Evolutionary conservation across 37 sponge, comb jelly and placozoan genomes (phyloP).

Genomic region (Tethya wilhelma): DNA sequence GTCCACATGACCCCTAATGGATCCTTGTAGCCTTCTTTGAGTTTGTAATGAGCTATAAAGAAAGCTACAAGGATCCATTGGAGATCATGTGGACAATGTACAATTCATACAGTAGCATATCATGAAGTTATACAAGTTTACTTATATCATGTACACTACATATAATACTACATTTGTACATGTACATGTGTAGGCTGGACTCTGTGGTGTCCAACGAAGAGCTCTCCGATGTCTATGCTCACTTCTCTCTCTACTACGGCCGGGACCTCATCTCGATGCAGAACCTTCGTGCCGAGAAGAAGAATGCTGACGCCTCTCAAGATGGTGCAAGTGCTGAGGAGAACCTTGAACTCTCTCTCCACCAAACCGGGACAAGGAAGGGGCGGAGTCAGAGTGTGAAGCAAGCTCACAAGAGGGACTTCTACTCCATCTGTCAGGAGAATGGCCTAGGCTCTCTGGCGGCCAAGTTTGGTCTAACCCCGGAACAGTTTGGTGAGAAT

Average conservation of each 20-base stretch:
- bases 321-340: neutral
- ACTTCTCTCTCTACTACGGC: conserved; percentile 90
- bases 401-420: conserved; percentile 68
- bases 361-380: conserved; percentile 1
- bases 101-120: neutral
- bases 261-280: conserved; percentile 85
- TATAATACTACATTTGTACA: no score
- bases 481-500: conserved; percentile 97
- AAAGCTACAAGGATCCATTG: no score
- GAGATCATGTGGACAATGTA: neutral
- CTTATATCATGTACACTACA: neutral
- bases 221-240: conserved; percentile 88
- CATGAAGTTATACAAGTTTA: no score
- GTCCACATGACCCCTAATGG: no score
- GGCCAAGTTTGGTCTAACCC: conserved; percentile 91
- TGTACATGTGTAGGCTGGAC: conserved; percentile 36
- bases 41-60: no score
- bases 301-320: conserved; percentile 2
- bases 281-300: conserved; percentile 34
- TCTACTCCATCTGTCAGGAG: conserved; percentile 90
- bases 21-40: no score
- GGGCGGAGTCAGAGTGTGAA: conserved; percentile 29
- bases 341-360: neutral
- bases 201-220: conserved; percentile 85
- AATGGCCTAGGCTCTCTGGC: conserved; percentile 84